A percentile compares a stretch with the other conserved stretches of the same genome.
Evolutionary conservation across 2,888 invertebrate species (phyloP).

Genomic region (Thumatha senex): DNA sequence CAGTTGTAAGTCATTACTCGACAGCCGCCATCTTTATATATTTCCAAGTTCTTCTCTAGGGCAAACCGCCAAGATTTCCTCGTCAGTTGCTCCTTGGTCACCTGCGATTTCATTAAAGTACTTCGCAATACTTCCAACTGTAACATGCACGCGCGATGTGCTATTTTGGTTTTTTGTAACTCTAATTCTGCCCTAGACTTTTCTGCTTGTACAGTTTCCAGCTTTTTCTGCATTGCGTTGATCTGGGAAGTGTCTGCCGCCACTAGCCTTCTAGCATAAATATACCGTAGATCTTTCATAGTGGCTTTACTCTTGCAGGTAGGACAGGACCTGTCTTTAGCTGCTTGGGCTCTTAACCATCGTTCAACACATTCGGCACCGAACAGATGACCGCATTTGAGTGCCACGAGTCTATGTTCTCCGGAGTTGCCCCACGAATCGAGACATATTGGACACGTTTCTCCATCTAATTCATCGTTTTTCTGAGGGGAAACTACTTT

Average conservation of each 20-base stretch:
- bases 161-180: conserved; percentile 71
- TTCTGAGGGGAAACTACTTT: conserved; percentile 46
- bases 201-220: conserved; percentile 83
- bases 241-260: conserved; percentile 91
- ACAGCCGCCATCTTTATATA: conserved; percentile 88
- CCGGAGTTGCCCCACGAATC: conserved; percentile 95
- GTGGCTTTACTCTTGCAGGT: conserved; percentile 92
- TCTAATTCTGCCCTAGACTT: conserved; percentile 85
- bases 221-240: conserved; percentile 85
- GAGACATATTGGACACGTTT: conserved; percentile 93
- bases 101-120: conserved; percentile 60
- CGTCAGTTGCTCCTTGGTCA: conserved; percentile 46
- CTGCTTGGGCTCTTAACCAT: conserved; percentile 86
- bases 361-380: conserved; percentile 90
- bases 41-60: conserved; percentile 86
- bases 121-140: conserved; percentile 59
- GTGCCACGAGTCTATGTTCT: conserved; percentile 91
- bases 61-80: conserved; percentile 69
- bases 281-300: conserved; percentile 87
- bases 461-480: conserved; percentile 84
- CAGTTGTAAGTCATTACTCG: conserved; percentile 90
- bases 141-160: conserved; percentile 54
- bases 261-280: conserved; percentile 90
- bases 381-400: conserved; percentile 97
- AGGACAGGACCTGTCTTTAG: conserved; percentile 89